Base-by-base conservation (phyloP, 1,140 invertebrate species). In the Lepidotrigona ventralis region DNA sequence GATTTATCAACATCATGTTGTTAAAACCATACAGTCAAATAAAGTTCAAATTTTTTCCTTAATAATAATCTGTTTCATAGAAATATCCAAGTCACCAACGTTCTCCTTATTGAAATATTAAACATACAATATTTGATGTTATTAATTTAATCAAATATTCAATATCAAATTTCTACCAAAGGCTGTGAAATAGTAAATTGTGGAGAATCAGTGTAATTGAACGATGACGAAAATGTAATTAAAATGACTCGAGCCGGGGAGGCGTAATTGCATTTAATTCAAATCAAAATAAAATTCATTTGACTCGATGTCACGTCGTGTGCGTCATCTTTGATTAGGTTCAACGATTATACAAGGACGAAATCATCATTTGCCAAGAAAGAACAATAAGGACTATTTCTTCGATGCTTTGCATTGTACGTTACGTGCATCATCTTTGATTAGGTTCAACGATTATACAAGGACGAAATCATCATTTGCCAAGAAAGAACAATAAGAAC, bases 311-410 rank as follows among this genome's bases (percentile, higher is more conserved):
- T 66, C 14, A 60, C 12, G 21, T n/a, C 21, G 19, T 14, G 26
- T 33, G 21, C n/a, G n/a, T 33, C 58, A 17, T 33, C 46, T 3
- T 6, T 78, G 70, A 83, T 78, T 78, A 71, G 5, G 29, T 60
- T 51, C 39, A 53, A 83, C n/a, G 46, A 74, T 69, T 71, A 70
- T 33, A 39, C 66, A 78, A 78, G 66, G 74, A 70, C 66, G 29
- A 54, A 46, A n/a, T 12, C 11, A 15, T 54, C 21, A 6, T 53
- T 68, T 29, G 21, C 29, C 6, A 46, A 46, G 63, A 39, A 77
- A 77, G 39, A 33, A 51, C 26, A 53, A 64, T 26, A 39, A 29
- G 23, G 54, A 39, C 53, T 53, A 64, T 73, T 51, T 51, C 26
- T 2, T 8, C 46, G 0, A 1, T 46, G 46, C 19, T 60, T 26